Evolutionary conservation across 2,888 invertebrate genomes (phyloP), one percentile per base, ranked within the genome.

Genomic region (Ophion slaviceki): DNA sequence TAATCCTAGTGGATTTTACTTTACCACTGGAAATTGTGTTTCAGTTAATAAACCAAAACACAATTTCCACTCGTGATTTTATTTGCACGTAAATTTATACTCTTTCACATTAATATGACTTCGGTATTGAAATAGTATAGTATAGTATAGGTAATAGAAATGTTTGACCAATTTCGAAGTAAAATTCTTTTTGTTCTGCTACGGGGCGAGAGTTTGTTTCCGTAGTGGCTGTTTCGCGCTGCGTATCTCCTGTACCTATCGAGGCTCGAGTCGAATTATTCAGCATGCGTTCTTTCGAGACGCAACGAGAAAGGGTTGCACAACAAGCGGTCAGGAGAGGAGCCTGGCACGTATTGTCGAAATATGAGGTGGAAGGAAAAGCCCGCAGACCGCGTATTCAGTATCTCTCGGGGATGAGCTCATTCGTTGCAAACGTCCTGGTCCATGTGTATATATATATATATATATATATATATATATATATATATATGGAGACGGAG

Each of bases 361-460:
- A 68, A 78, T 68, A 67, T 62, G 75, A 80, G 74, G 47, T 53
- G n/a, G 62, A 71, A 57, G 62, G 79, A 75, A 75, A 80, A 84
- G 70, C 68, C 64, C 57, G 74, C 40, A 80, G 80, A 80, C 75
- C 79, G 75, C 79, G 79, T 83, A 83, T 83, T 84, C 84, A 70
- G 84, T 84, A 79, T 80, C 80, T 75, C 79, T 57, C 70, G 84
- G 57, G 79, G 62, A 61, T 75, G 84, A 47, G 40, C 70, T 80
- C 83, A 70, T 79, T 83, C 75, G 80, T 75, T 75, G 80, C 47
- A 80, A 53, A 28, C 70, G 57, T 59, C 75, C 28, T 66, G 53
- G 75, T 70, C 10, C 10, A 62, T 53, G 17, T 32, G 4, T 32
- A 32, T 32, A 32, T 32, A 32, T 32, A 28, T 28, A 28, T 28